Evolutionary conservation across 92 coral and sea anemone genomes (phyloP).

Genomic region (Porites lobata): DNA sequence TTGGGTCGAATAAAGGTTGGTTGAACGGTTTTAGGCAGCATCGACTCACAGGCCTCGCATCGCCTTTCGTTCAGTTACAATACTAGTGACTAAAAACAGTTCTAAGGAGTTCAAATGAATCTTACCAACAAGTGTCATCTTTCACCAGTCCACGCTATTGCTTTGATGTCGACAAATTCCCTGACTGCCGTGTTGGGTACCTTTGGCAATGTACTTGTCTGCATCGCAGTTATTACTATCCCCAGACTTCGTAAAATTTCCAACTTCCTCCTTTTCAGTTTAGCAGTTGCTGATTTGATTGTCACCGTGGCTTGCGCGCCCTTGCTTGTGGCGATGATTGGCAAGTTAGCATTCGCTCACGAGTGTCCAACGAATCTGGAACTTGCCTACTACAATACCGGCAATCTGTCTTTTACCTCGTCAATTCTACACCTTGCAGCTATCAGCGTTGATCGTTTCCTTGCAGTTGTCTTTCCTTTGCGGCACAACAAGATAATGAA

Average conservation of each 20-base stretch:
- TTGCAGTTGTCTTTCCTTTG: conserved; percentile 35
- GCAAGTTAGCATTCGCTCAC: conserved; percentile 17
- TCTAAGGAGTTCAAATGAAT: neutral
- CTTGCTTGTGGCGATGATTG: conserved; percentile 37
- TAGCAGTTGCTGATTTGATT: conserved; percentile 49
- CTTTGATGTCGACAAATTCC: neutral
- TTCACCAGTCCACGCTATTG: neutral
- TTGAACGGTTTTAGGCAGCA: too few relatives aligned
- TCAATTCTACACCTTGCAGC: conserved; percentile 55
- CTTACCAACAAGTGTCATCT: neutral
- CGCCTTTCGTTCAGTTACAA: neutral
- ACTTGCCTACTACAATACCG: conserved; percentile 44
- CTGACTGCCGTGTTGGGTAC: conserved; percentile 12
- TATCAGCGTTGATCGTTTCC: conserved; percentile 34
- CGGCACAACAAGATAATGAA: conserved; percentile 40
- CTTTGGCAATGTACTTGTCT: conserved; percentile 19
- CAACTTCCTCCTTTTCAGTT: conserved; percentile 50
- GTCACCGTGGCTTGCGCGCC: conserved; percentile 47
- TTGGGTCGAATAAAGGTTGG: neutral
- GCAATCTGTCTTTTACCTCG: conserved; percentile 36
- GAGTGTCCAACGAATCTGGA: conserved; percentile 28
- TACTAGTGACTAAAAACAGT: neutral
- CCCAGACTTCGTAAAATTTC: conserved; percentile 30
- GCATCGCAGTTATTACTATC: conserved; percentile 26
- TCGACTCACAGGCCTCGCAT: neutral